Conservation (phyloP, 2,888 invertebrate species). For the Ophion ventricosus region DNA sequence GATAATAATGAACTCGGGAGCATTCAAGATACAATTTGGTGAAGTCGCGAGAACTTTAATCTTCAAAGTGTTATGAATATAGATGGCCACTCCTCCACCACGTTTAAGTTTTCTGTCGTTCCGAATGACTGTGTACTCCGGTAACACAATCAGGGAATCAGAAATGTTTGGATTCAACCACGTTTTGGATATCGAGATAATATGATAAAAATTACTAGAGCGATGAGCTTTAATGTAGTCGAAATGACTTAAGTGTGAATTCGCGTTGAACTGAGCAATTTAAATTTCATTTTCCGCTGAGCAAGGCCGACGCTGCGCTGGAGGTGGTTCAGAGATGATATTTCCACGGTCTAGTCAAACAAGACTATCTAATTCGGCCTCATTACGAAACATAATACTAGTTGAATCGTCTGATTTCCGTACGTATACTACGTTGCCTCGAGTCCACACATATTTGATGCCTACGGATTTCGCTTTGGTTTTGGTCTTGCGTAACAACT, state of each 20-base stretch:
- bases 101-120: conserved; percentile 31
- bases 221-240: background rate
- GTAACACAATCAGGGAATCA: conserved; percentile 4
- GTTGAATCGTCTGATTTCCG: too few species aligned
- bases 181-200: conserved; percentile 37
- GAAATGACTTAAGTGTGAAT: conserved; percentile 21
- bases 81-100: conserved; percentile 48
- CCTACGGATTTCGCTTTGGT: too few species aligned
- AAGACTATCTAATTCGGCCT: too few species aligned
- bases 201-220: background rate
- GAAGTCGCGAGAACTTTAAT: conserved; percentile 2
- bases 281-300: background rate
- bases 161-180: conserved; percentile 33
- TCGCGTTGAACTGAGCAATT: conserved; percentile 34
- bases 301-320: background rate
- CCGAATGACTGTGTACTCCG: conserved; percentile 23
- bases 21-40: background rate
- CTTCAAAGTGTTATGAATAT: conserved; percentile 31
- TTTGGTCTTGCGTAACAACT: too few species aligned
- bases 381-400: too few species aligned
- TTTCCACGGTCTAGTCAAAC: background rate
- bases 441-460: too few species aligned
- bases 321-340: too few species aligned
- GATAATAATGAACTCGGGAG: background rate
- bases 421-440: too few species aligned